Evolutionary conservation across 2,797 vertebrate species (phyloP), one percentile per base, ranked within the genome.

Genomic region (Falco naumanni): DNA sequence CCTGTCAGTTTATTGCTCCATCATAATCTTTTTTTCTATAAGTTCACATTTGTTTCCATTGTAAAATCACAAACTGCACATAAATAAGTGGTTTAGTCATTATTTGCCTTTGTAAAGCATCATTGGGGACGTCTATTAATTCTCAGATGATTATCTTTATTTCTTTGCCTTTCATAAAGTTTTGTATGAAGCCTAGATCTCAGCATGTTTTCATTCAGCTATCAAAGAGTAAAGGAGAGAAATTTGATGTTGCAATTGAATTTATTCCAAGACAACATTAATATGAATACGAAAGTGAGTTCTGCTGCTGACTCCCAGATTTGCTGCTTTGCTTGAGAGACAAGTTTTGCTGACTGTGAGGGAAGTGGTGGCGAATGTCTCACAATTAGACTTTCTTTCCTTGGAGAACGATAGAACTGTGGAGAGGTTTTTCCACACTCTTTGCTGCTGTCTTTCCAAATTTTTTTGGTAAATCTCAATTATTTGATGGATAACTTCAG

Each of bases 61-160:
- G 72, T 76, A 97, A 97, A 97, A 97, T 97, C 91, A 96, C 74
- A 79, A 90, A 92, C 86, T 96, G 83, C 77, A 87, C 87, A 83
- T 82, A 96, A 96, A 81, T 94, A 97, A 97, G 86, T 74, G 84
- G n/a, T 60, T 87, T 87, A 70, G 70, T 94, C 87, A 96, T 97
- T 97, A 91, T 96, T 98, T 98, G 78, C 80, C 92, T 97, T 97
- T 95, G 70, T 92, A 95, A 96, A 68, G 79, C 90, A 87, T 96
- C 76, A 47, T 69, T 96, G 87, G 75, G 84, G 76, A 47, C 6
- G 9, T 96, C 41, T 95, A 56, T 94, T 98, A 97, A 97, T 97
- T 94, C 87, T 86, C 72, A 93, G 56, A 88, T 94, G 33, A 84
- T 97, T 96, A 95, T 97, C 65, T 96, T 95, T 95, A 91, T 96